phyloP scores from a whole-genome alignment of 2,888 invertebrate species.

The Cynaeus angustus region DNA sequence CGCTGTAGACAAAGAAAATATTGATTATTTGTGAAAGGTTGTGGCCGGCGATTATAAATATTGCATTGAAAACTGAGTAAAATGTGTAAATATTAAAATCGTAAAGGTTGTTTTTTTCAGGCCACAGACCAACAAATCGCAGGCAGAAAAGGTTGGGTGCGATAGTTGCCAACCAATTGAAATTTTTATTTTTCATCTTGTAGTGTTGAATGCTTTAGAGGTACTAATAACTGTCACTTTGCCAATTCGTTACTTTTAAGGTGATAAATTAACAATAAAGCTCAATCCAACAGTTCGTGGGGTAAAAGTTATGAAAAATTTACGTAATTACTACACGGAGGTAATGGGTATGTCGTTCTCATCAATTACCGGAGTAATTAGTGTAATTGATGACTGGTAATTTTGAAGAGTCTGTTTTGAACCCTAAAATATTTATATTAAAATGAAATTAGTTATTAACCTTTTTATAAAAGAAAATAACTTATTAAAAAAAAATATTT shows the following conservation, averaged over 20 bases:
- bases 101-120: not conserved
- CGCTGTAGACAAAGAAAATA: not conserved
- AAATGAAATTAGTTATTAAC: too few species aligned
- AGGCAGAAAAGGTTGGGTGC: not conserved
- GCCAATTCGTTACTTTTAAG: not conserved
- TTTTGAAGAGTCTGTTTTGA: not conserved
- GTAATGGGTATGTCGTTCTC: too few species aligned
- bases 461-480: too few species aligned
- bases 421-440: too few species aligned
- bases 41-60: not conserved
- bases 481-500: too few species aligned
- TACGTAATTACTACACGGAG: too few species aligned
- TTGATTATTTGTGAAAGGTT: slow-evolving; percentile 16
- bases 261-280: not conserved
- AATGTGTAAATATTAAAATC: not conserved
- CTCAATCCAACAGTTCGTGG: too few species aligned
- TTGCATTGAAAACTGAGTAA: not conserved
- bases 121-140: slow-evolving; percentile 1
- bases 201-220: not conserved
- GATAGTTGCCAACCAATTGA: not conserved
- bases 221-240: too few species aligned
- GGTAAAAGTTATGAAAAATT: too few species aligned
- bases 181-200: slow-evolving; percentile 1
- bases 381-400: not conserved
- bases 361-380: too few species aligned